Percentiles rank a stretch among this genome's conserved stretches.
phyloP scores from a whole-genome alignment of 1,140 invertebrate species.

The Eupristina koningsbergeri region DNA sequence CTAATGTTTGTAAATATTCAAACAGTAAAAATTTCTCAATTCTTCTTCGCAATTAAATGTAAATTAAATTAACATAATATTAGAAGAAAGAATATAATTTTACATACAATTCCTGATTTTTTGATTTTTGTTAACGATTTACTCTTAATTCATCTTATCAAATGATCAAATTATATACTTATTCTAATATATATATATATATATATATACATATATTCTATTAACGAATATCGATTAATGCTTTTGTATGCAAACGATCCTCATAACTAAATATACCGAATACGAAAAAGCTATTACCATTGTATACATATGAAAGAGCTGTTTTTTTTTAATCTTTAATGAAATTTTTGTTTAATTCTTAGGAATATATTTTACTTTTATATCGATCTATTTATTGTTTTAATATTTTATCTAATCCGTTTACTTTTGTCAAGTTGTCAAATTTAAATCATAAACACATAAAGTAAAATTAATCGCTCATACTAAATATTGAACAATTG shows the following conservation, averaged over 20 bases:
- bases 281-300: not conserved
- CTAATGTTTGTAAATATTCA: too few relatives aligned
- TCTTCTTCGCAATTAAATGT: not conserved
- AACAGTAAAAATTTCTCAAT: not conserved
- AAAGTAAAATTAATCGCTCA: not conserved
- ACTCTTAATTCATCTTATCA: not conserved
- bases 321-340: not conserved
- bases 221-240: not conserved
- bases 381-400: not conserved
- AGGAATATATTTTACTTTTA: not conserved
- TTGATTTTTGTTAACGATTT: not conserved
- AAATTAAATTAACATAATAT: not conserved
- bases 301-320: not conserved
- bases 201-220: too few relatives aligned
- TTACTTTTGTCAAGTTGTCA: not conserved
- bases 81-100: not conserved
- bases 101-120: not conserved
- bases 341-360: not conserved
- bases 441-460: not conserved
- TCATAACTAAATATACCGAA: not conserved
- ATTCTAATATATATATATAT: too few relatives aligned
- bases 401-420: not conserved
- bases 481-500: too few relatives aligned
- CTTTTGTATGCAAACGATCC: not conserved
- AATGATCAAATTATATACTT: not conserved